Conservation (phyloP, 2,113 vertebrate genomes). For the Clarias macrocephalus region DNA sequence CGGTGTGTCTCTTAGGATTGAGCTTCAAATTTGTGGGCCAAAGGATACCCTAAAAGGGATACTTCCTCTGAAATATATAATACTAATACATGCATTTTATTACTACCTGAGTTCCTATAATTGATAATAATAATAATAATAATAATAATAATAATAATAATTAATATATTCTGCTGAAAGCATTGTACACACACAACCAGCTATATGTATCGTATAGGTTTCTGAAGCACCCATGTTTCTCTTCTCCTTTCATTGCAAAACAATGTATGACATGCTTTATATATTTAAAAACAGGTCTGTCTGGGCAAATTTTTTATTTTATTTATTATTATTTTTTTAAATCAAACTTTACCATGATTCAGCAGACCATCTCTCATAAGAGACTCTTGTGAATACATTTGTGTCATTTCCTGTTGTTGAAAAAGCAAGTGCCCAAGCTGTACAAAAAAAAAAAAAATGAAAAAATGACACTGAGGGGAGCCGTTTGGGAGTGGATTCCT, state of each 20-base stretch:
- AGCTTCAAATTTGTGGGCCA: neutral
- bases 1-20: neutral
- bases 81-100: neutral
- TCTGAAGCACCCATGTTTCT: neutral
- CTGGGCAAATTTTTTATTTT: too few species aligned
- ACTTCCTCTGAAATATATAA: neutral
- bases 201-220: neutral
- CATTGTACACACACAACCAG: neutral
- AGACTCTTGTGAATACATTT: conserved; percentile 13
- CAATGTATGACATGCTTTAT: neutral
- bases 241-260: neutral
- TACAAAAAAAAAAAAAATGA: neutral
- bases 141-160: too few species aligned
- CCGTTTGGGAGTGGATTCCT: conserved; percentile 35
- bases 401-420: conserved; percentile 48
- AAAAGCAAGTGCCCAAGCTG: conserved; percentile 4
- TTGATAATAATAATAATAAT: neutral
- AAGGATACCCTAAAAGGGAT: neutral
- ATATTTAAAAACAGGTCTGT: neutral
- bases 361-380: conserved; percentile 14
- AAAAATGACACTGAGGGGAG: conserved; percentile 36
- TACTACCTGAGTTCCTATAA: neutral
- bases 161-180: neutral
- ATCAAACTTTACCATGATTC: neutral
- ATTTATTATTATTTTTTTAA: neutral